phyloP scores from a whole-genome alignment of 2,113 vertebrate species.

The Macheiramphus alcinus region DNA sequence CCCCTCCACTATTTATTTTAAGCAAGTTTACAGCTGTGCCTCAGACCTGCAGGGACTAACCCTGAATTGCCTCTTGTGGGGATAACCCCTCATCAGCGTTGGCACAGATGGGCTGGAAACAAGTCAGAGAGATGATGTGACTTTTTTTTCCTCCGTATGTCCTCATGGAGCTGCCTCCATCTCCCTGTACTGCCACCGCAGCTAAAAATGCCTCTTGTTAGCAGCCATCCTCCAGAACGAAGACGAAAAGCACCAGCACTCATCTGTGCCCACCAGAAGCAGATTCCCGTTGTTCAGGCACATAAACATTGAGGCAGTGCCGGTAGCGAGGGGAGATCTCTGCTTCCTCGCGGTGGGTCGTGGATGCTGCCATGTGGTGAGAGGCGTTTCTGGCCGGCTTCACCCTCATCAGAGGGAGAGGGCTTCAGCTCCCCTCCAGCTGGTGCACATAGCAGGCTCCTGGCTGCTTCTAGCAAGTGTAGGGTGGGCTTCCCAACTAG shows the following conservation, averaged over 20 bases:
- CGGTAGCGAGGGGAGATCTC: accelerated
- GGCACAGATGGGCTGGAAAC: background rate
- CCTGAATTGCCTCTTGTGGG: accelerated
- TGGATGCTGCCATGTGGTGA: background rate
- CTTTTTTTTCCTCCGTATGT: accelerated
- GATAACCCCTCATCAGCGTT: background rate
- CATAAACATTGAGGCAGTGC: accelerated
- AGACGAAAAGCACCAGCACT: background rate
- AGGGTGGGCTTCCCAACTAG: background rate
- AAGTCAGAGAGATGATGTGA: background rate
- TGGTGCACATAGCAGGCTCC: background rate
- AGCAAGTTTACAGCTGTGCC: background rate
- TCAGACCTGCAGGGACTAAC: background rate
- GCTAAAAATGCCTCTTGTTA: background rate
- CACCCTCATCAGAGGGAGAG: background rate
- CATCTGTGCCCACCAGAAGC: background rate
- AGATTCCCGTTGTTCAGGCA: background rate
- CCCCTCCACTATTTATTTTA: background rate
- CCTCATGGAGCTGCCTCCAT: background rate
- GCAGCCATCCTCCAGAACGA: background rate
- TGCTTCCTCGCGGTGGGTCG: accelerated
- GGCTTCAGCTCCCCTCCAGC: background rate
- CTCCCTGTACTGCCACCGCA: background rate
- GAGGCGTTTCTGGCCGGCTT: background rate
- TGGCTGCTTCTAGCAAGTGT: background rate